These are phyloP conservation scores for Neomorphus geoffroyi DNA, from an alignment of 2,797 vertebrate species.

Conservation along the genomic window DNA sequence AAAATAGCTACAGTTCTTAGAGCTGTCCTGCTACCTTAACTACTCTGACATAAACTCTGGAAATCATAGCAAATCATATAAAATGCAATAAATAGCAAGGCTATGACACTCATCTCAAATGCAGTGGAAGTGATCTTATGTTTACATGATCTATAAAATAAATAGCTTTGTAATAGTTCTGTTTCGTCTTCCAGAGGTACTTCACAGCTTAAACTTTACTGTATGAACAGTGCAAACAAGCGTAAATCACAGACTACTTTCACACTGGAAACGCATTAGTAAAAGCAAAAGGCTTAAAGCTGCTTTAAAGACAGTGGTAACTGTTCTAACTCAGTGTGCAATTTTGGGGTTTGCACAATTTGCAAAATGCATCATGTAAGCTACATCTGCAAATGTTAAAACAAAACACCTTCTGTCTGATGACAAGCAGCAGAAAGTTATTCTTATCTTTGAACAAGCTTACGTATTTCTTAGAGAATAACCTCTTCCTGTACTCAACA, in stretches of 20 bases:
- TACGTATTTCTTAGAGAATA: background rate
- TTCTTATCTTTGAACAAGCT: background rate
- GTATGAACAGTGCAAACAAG: background rate
- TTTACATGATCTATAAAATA: background rate
- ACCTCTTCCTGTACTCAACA: background rate
- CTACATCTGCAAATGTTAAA: background rate
- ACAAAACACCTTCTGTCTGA: background rate
- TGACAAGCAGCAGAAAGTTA: background rate
- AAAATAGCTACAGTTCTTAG: background rate
- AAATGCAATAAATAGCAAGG: background rate
- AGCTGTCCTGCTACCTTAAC: background rate
- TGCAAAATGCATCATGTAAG: background rate
- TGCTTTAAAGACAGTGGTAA: background rate
- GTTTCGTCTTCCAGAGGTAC: background rate
- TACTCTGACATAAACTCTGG: fast-evolving
- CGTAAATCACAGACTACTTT: background rate
- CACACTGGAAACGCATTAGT: background rate
- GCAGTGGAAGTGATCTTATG: background rate
- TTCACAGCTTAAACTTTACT: background rate
- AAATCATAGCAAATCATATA: background rate
- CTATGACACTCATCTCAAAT: background rate
- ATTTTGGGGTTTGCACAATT: background rate
- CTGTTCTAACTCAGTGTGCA: background rate
- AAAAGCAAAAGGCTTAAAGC: background rate
- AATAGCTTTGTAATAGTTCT: background rate